These are phyloP conservation scores for Pseudorhiza aurosa DNA, from an alignment of 30 jellyfish, hydroid and myxozoan species.

Conservation along the genomic window DNA sequence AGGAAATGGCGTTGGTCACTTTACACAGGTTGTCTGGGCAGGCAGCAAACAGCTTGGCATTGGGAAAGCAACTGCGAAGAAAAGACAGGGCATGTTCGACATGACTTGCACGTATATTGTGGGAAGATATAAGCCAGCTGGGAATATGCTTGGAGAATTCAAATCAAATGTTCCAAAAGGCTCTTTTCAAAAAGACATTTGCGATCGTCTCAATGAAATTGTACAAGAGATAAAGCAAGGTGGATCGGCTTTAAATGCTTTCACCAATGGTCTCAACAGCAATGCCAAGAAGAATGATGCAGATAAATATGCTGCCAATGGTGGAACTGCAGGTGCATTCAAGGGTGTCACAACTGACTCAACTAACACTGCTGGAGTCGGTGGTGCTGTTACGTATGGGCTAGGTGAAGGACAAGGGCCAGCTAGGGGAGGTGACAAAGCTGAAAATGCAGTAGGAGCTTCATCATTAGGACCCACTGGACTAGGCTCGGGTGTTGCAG, in stretches of 20 bases:
- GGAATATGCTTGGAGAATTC: conserved; percentile 80
- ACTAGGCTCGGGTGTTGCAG: background rate
- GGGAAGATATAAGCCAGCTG: conserved; percentile 88
- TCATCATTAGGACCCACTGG: conserved; percentile 9
- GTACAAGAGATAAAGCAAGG: conserved; percentile 27
- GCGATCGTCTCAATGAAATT: conserved; percentile 60
- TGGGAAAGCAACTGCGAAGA: conserved; percentile 75
- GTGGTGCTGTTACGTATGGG: conserved; percentile 43
- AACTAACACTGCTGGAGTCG: conserved; percentile 21
- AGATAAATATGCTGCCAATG: background rate
- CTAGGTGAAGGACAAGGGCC: conserved; percentile 43
- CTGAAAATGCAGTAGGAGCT: background rate
- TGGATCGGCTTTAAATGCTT: background rate
- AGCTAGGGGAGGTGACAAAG: conserved; percentile 23
- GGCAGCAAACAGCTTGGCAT: conserved; percentile 76
- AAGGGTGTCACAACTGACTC: conserved; percentile 27
- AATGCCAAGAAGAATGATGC: background rate
- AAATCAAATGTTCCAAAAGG: conserved; percentile 77
- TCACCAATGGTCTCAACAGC: background rate
- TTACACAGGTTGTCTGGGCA: conserved; percentile 92
- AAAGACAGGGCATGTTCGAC: conserved; percentile 57
- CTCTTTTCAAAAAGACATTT: conserved; percentile 31
- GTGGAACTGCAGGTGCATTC: background rate
- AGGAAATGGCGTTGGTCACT: conserved; percentile 81
- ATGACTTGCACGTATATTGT: conserved; percentile 82